phyloP scores from a whole-genome alignment of 2,888 invertebrate genomes.

The Bruchidius siliquastri region DNA sequence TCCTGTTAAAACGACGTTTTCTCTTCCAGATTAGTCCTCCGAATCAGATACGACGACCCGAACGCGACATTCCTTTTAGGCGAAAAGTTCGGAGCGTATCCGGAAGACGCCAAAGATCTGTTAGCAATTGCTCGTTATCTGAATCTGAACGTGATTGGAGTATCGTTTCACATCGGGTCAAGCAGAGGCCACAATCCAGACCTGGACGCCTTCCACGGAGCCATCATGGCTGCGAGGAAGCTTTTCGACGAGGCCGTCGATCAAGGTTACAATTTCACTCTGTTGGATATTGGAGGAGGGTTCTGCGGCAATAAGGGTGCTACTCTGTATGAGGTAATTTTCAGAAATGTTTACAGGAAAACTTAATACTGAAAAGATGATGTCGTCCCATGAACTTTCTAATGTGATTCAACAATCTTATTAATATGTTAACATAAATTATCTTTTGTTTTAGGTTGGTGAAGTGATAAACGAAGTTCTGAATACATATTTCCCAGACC shows the following conservation, averaged over 20 bases:
- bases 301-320: slow-evolving; percentile 40
- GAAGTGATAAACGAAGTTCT: slow-evolving; percentile 13
- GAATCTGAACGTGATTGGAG: slow-evolving; percentile 15
- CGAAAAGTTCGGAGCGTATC: slow-evolving; percentile 16
- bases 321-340: slow-evolving; percentile 62
- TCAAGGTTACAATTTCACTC: slow-evolving; percentile 14
- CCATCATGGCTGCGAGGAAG: slow-evolving; percentile 10
- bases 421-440: background rate
- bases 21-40: slow-evolving; percentile 32
- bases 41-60: slow-evolving; percentile 13
- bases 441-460: slow-evolving; percentile 14
- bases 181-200: slow-evolving; percentile 14
- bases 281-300: slow-evolving; percentile 19
- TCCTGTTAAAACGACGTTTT: too few species aligned
- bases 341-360: background rate
- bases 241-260: slow-evolving; percentile 12
- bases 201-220: slow-evolving; percentile 3
- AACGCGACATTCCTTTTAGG: slow-evolving; percentile 7
- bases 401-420: too few species aligned
- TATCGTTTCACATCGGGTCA: slow-evolving; percentile 14
- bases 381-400: too few species aligned
- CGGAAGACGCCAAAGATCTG: slow-evolving; percentile 12
- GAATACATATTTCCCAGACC: slow-evolving; percentile 12
- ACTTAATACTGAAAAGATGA: background rate
- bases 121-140: slow-evolving; percentile 11